A percentile compares a stretch with the other conserved stretches of the same genome.
Conservation (phyloP, 1,140 invertebrate genomes). For the Caenorhabditis tropicalis region DNA sequence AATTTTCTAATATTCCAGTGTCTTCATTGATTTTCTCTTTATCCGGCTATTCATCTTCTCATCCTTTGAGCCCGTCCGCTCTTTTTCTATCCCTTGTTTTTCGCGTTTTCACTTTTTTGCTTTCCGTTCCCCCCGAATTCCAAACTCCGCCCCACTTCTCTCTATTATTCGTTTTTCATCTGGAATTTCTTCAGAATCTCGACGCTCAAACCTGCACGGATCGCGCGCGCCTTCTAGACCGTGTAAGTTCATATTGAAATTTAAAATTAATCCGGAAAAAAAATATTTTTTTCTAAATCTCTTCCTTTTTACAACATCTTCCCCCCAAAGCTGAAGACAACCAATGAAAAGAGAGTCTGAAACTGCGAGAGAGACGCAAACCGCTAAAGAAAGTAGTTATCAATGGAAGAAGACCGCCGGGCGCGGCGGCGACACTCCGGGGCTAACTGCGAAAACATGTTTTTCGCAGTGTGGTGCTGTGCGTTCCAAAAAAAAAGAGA, state of each 20-base stretch:
- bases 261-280: neutral
- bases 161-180: neutral
- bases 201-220: slow-evolving; percentile 35
- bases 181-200: slow-evolving; percentile 11
- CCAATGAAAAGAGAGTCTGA: neutral
- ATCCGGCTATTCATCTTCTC: neutral
- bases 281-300: neutral
- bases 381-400: slow-evolving; percentile 11
- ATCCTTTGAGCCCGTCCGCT: neutral
- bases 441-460: slow-evolving; percentile 12
- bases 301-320: neutral
- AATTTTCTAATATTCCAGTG: neutral
- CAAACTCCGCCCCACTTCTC: slow-evolving; percentile 9
- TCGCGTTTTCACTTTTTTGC: neutral
- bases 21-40: neutral
- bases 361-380: neutral
- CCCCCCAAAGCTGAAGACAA: neutral
- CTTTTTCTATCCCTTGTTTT: neutral
- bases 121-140: neutral
- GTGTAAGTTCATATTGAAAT: slow-evolving; percentile 20
- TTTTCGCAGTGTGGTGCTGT: neutral
- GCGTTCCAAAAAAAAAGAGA: neutral
- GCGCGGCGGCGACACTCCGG: neutral
- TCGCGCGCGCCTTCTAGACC: slow-evolving; percentile 33
- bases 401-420: too few species aligned